These are phyloP conservation scores for Acinonyx jubatus DNA, from an alignment of 2,113 vertebrate species.

Conservation along the genomic window DNA sequence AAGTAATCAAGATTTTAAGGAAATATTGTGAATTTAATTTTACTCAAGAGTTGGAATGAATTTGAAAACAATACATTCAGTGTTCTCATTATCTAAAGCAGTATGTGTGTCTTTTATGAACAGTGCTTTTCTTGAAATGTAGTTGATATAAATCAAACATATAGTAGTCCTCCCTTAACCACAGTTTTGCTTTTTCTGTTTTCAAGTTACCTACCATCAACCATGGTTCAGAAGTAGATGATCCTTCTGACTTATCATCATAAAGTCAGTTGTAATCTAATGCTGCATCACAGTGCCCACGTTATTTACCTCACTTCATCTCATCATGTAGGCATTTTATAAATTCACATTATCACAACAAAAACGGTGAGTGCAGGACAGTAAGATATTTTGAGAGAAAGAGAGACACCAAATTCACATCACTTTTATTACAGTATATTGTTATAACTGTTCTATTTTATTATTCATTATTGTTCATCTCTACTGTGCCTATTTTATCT, in stretches of 20 bases:
- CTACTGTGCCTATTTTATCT: background rate
- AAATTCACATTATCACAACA: background rate
- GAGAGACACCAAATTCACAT: background rate
- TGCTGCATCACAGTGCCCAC: background rate
- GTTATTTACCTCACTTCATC: background rate
- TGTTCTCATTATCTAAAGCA: background rate
- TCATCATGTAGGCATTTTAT: background rate
- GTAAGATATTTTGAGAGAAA: background rate
- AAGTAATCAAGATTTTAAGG: background rate
- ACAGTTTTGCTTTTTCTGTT: background rate
- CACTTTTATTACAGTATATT: background rate
- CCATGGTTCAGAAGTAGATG: background rate
- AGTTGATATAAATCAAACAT: background rate
- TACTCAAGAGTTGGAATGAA: background rate
- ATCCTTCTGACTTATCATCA: background rate
- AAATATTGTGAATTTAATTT: background rate
- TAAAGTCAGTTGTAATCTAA: background rate
- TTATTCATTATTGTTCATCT: background rate
- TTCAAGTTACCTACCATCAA: background rate
- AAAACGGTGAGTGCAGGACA: background rate
- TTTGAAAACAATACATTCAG: background rate
- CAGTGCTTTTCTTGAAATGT: background rate
- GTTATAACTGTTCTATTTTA: background rate
- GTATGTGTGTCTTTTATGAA: background rate
- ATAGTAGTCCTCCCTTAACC: background rate